Evolutionary conservation across 2,113 vertebrate genomes (phyloP), one percentile per base, ranked within the genome.

Genomic region (Microcebus lehilahytsara): DNA sequence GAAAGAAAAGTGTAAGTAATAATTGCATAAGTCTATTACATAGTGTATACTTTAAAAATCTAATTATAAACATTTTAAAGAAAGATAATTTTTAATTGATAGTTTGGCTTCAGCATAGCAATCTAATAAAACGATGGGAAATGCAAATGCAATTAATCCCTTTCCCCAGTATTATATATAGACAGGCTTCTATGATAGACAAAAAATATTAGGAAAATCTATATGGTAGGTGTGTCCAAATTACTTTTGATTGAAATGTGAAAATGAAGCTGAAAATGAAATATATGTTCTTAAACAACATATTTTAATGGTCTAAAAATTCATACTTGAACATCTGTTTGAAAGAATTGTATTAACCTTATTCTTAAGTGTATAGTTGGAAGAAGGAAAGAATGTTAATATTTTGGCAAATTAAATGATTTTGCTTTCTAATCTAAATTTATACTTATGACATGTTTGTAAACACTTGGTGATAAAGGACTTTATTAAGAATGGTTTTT

Each of bases 61-160:
- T 42, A 72, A 56, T 79, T 60, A 62, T 78, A 5, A 74, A 46
- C 1, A 81, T 27, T 96, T 40, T 67, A 12, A 85, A 87, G 22
- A 87, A 89, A 95, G 87, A n/a, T 58, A 78, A 30, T 34, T 83
- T 94, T 94, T 66, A 64, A 91, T 30, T 62, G 60, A 72, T 7
- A 71, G 6, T 67, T 89, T 85, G 49, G 4, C 0, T 88, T 93
- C 7, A 93, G 2, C 16, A 34, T 75, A 74, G 4, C 56, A 62
- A 86, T 32, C 13, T 23, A 89, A 72, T 9, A 66, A 89, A 20
- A 77, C 6, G 81, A 46, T 4, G 30, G 67, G 34, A 95, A 81
- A 46, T 40, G 3, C 3, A 75, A 67, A 81, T 71, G 2, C 32
- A 23, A 16, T 75, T 23, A 85, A 46, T 51, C 14, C 19, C 30